Evolutionary conservation across 2,797 vertebrate genomes (phyloP).

Genomic region (Euthynnus affinis): DNA sequence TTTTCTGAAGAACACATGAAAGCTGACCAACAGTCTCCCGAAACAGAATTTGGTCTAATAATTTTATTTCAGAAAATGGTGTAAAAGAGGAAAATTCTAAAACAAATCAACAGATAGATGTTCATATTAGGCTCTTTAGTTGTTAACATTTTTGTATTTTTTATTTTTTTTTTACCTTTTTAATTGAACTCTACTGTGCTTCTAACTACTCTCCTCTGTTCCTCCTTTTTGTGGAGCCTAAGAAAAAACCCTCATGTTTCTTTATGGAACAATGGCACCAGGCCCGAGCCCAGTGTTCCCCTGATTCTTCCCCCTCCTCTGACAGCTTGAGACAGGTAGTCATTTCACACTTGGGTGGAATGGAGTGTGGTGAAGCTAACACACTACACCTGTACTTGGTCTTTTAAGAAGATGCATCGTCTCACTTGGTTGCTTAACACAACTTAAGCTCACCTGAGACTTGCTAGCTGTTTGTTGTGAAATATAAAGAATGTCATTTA

Average conservation of each 20-base stretch:
- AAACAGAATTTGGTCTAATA: neutral
- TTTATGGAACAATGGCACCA: conserved; percentile 93
- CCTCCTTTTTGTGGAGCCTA: conserved; percentile 79
- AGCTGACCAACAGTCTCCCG: conserved; percentile 10
- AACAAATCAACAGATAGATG: neutral
- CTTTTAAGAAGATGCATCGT: neutral
- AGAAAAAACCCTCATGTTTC: conserved; percentile 90
- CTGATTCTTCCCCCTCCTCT: conserved; percentile 85
- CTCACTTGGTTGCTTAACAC: conserved; percentile 17
- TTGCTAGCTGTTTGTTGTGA: conserved; percentile 17
- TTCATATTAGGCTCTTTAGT: neutral
- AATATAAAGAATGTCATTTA: conserved; percentile 13
- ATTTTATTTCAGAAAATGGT: neutral
- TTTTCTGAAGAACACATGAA: neutral
- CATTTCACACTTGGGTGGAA: conserved; percentile 7
- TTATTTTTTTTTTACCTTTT: too few relatives aligned
- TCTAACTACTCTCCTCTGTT: conserved; percentile 39
- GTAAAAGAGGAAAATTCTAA: neutral
- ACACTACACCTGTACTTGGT: conserved; percentile 21
- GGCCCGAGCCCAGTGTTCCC: conserved; percentile 85
- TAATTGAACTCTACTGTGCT: neutral
- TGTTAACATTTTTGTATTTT: neutral
- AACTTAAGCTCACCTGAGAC: conserved; percentile 14
- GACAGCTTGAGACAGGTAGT: conserved; percentile 94
- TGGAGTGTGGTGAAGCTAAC: conserved; percentile 55